Percentiles rank a stretch among this genome's conserved stretches.
phyloP scores from a whole-genome alignment of 1,140 invertebrate genomes.

The Grapholita molesta region DNA sequence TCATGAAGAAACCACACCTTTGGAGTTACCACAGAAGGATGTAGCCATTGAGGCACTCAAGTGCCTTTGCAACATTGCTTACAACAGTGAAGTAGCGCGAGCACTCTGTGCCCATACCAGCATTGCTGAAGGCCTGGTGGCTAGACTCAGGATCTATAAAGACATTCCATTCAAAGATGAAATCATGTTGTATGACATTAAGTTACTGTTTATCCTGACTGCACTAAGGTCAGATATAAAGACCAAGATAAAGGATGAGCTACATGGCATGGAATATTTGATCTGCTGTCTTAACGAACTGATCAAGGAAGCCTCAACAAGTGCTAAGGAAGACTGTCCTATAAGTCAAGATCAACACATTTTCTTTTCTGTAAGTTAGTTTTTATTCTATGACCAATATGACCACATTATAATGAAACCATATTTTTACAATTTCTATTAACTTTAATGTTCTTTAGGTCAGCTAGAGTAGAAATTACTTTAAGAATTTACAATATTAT shows the following conservation, averaged over 20 bases:
- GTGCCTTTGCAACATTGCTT: conserved; percentile 93
- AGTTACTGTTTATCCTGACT: conserved; percentile 92
- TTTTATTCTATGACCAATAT: too few relatives aligned
- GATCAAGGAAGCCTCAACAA: conserved; percentile 72
- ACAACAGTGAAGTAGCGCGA: conserved; percentile 86
- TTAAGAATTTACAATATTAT: too few relatives aligned
- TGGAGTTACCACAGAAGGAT: conserved; percentile 53
- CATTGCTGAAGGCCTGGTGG: conserved; percentile 86
- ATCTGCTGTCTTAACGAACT: conserved; percentile 89
- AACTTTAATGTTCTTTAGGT: too few relatives aligned
- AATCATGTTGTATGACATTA: conserved; percentile 92
- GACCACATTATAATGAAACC: too few relatives aligned
- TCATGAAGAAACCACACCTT: conserved; percentile 46
- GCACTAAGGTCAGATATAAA: conserved; percentile 87
- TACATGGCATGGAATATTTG: conserved; percentile 89
- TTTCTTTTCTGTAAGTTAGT: conserved; percentile 44
- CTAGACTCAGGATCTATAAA: conserved; percentile 84
- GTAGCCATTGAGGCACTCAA: conserved; percentile 88
- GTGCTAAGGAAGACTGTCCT: conserved; percentile 26
- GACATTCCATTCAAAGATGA: conserved; percentile 80
- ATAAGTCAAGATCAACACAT: conserved; percentile 40
- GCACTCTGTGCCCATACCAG: conserved; percentile 84
- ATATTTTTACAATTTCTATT: too few relatives aligned
- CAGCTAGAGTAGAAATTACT: too few relatives aligned
- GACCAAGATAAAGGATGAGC: conserved; percentile 84